These are phyloP conservation scores for Rhodophaea formosa DNA, from an alignment of 2,888 invertebrate species.

Conservation along the genomic window DNA sequence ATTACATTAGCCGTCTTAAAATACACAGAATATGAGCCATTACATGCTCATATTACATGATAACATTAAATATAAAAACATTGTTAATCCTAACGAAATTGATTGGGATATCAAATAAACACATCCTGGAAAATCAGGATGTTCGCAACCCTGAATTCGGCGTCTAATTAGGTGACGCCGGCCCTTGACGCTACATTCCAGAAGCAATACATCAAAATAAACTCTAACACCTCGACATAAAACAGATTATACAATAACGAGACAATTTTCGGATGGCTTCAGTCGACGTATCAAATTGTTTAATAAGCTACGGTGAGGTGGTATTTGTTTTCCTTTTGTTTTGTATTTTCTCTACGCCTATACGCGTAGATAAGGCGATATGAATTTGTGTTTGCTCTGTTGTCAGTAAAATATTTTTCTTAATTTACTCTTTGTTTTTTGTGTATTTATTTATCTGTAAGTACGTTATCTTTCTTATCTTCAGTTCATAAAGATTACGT, in stretches of 20 bases:
- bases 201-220: background rate
- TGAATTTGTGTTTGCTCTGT: background rate
- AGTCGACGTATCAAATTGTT: background rate
- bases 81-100: too few species aligned
- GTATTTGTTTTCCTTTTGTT: conserved; percentile 4
- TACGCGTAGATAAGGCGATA: background rate
- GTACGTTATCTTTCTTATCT: too few species aligned
- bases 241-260: background rate
- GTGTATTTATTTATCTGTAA: background rate
- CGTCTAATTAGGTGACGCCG: conserved; percentile 8
- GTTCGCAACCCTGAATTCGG: too few species aligned
- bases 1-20: too few species aligned
- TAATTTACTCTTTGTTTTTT: background rate
- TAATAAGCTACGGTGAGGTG: background rate
- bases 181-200: conserved; percentile 3
- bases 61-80: too few species aligned
- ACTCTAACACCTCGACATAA: background rate
- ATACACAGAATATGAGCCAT: too few species aligned
- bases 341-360: conserved; percentile 4
- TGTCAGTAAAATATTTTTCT: background rate
- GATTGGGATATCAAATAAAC: too few species aligned
- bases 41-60: too few species aligned
- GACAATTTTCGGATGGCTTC: background rate
- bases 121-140: too few species aligned
- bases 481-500: too few species aligned